Conservation (phyloP, 2,888 invertebrate species). For the Theodoxus fluviatilis region DNA sequence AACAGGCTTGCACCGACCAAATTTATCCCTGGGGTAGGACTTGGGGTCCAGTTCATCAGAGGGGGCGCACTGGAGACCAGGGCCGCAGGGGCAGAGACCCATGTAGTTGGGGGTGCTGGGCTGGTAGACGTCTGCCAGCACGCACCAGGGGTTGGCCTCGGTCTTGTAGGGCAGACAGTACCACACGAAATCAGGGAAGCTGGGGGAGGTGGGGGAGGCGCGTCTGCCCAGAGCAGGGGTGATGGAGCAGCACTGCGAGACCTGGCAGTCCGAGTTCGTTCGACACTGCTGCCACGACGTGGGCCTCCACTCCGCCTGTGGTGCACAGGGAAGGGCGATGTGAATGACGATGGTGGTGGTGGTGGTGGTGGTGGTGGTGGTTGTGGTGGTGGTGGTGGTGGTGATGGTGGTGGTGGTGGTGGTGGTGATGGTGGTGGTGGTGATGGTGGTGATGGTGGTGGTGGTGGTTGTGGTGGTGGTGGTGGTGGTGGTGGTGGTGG, state of each 20-base stretch:
- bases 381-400: too few relatives aligned
- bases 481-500: too few relatives aligned
- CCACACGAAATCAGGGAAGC: conserved; percentile 37
- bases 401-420: too few relatives aligned
- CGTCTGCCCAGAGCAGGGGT: conserved; percentile 42
- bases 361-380: too few relatives aligned
- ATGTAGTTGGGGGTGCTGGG: conserved; percentile 35
- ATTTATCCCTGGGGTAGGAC: conserved; percentile 42
- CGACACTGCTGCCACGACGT: conserved; percentile 35
- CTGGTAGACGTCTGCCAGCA: conserved; percentile 39
- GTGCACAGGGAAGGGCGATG: too few relatives aligned
- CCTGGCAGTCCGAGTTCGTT: conserved; percentile 37
- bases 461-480: too few relatives aligned
- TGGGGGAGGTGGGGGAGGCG: conserved; percentile 33
- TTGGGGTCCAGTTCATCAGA: conserved; percentile 40
- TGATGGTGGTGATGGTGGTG: too few relatives aligned
- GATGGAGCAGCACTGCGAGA: too few relatives aligned
- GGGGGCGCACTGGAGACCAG: conserved; percentile 41
- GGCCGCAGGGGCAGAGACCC: conserved; percentile 50
- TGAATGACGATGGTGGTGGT: too few relatives aligned
- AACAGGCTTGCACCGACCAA: conserved; percentile 42
- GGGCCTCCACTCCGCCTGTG: conserved; percentile 33
- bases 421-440: too few relatives aligned
- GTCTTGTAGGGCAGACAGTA: conserved; percentile 52
- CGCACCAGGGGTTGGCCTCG: conserved; percentile 46